Percentiles rank a stretch among this genome's conserved stretches.
Conservation (phyloP, 2,113 vertebrate genomes). For the Colius striatus region DNA sequence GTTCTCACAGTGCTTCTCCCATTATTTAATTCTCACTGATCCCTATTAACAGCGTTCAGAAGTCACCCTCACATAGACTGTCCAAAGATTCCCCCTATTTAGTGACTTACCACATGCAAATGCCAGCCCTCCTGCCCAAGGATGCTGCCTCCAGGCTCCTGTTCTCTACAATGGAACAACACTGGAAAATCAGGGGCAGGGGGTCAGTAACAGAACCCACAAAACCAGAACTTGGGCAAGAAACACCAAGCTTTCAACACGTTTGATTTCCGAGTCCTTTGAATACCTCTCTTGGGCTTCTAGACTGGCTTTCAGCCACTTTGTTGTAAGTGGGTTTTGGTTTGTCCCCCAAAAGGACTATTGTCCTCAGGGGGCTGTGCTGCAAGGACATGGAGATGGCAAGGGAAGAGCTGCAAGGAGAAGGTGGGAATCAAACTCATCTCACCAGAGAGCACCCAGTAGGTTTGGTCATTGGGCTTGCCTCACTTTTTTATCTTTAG, state of each 20-base stretch:
- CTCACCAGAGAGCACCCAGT: not conserved
- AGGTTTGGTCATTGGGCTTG: not conserved
- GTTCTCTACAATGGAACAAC: accelerated
- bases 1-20: not conserved
- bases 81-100: not conserved
- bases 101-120: not conserved
- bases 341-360: not conserved
- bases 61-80: not conserved
- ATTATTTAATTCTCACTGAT: not conserved
- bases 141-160: not conserved
- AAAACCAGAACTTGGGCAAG: not conserved
- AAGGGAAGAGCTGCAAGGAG: not conserved
- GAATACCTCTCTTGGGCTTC: not conserved
- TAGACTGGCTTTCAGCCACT: not conserved
- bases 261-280: not conserved
- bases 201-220: not conserved
- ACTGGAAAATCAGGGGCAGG: not conserved
- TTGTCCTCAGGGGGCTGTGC: not conserved
- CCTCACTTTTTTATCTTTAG: not conserved
- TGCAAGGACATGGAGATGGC: not conserved
- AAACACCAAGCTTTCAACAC: not conserved
- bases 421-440: not conserved
- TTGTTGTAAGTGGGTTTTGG: not conserved
- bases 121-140: not conserved
- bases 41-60: not conserved